These are phyloP conservation scores for Hippasteria phrygiana DNA, from an alignment of 53 echinoderm and acorn worm species.

Conservation along the genomic window DNA sequence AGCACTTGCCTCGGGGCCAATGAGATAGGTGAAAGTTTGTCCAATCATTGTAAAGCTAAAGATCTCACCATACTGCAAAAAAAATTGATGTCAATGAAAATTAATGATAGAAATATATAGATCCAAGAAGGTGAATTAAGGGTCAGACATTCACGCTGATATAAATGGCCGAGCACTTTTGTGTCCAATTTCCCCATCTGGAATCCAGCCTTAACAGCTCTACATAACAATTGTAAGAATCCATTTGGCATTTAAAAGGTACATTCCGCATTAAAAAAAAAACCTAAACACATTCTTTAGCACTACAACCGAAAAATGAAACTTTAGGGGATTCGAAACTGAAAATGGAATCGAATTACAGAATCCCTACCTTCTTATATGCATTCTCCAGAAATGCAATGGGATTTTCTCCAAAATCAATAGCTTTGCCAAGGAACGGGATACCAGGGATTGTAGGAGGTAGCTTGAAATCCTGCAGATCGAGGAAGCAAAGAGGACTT, in stretches of 20 bases:
- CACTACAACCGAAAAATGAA: too few species aligned
- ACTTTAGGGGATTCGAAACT: neutral
- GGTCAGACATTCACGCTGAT: too few species aligned
- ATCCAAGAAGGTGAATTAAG: too few species aligned
- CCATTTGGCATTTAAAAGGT: too few species aligned
- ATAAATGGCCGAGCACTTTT: too few species aligned
- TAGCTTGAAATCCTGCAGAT: slow-evolving; percentile 68
- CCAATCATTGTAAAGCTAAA: slow-evolving; percentile 83
- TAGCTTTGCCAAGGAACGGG: slow-evolving; percentile 78
- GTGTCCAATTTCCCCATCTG: too few species aligned
- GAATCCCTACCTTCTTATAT: slow-evolving; percentile 66
- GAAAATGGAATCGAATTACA: neutral
- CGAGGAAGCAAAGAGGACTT: too few species aligned
- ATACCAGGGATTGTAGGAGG: slow-evolving; percentile 75
- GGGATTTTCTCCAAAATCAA: slow-evolving; percentile 82
- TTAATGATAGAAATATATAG: neutral
- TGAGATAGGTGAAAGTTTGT: slow-evolving; percentile 86
- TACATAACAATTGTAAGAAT: too few species aligned
- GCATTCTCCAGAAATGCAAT: slow-evolving; percentile 78
- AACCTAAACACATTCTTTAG: too few species aligned
- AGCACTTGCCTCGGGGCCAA: slow-evolving; percentile 80
- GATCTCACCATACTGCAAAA: slow-evolving; percentile 72
- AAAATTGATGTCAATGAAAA: neutral
- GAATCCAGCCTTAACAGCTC: too few species aligned
- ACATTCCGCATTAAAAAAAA: too few species aligned